Conservation (phyloP, 2,113 vertebrate species). For the Macaca nemestrina region DNA sequence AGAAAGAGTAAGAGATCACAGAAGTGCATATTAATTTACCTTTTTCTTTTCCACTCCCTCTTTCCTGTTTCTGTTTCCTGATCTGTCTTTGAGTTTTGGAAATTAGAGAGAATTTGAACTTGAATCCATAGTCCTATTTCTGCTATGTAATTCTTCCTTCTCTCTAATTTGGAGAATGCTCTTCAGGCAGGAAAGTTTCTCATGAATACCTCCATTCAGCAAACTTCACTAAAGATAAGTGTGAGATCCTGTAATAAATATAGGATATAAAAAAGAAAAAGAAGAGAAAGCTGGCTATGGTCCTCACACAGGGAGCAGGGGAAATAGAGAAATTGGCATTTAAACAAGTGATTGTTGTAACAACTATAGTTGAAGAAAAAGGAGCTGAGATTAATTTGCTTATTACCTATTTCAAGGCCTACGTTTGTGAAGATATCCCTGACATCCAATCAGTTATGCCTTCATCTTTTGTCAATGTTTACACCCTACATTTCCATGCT, state of each 20-base stretch:
- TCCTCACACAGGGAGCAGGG: neutral
- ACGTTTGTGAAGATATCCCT: neutral
- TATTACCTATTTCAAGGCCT: neutral
- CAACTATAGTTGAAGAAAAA: no score
- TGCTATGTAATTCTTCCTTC: neutral
- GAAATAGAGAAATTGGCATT: no score
- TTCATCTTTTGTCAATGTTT: constrained; percentile 2
- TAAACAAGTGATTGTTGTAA: no score
- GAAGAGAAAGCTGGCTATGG: neutral
- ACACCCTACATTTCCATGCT: neutral
- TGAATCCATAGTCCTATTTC: neutral
- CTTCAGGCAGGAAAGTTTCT: neutral
- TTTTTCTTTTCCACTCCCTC: neutral
- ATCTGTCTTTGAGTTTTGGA: neutral
- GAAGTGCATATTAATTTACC: neutral
- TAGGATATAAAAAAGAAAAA: neutral
- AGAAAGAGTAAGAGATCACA: neutral
- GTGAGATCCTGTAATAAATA: neutral
- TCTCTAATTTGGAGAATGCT: neutral
- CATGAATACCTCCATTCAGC: neutral
- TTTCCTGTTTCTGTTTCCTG: neutral
- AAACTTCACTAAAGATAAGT: neutral
- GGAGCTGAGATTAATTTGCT: neutral
- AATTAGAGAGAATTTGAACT: neutral
- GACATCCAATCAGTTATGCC: neutral